These are phyloP conservation scores for Procavia capensis DNA, from an alignment of 2,113 vertebrate genomes.

Conservation along the genomic window DNA sequence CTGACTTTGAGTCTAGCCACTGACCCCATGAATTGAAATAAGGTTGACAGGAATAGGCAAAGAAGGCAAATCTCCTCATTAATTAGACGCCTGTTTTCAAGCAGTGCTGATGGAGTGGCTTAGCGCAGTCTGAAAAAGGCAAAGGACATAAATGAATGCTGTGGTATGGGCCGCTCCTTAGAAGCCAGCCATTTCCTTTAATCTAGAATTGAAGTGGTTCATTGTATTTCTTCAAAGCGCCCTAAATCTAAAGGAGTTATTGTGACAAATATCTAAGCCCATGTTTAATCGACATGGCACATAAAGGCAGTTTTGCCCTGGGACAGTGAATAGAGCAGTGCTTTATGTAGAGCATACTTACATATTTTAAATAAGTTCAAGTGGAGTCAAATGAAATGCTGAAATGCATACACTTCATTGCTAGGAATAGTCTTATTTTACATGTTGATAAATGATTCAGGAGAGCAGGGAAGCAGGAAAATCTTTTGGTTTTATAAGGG, in stretches of 20 bases:
- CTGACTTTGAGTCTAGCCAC: constrained; percentile 78
- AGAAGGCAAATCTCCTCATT: constrained; percentile 72
- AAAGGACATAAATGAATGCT: constrained; percentile 65
- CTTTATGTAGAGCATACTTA: constrained; percentile 54
- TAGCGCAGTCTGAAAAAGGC: constrained; percentile 54
- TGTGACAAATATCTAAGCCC: constrained; percentile 70
- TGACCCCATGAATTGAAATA: constrained; percentile 74
- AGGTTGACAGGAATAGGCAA: constrained; percentile 80
- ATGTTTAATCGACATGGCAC: constrained; percentile 73
- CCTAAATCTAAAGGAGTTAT: constrained; percentile 69
- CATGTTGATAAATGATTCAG: constrained; percentile 42
- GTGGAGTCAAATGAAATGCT: neutral
- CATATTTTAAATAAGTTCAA: constrained; percentile 73
- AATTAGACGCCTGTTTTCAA: constrained; percentile 66
- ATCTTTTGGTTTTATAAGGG: constrained; percentile 48
- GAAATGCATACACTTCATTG: constrained; percentile 49
- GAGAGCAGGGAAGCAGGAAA: neutral
- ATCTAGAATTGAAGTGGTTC: constrained; percentile 75
- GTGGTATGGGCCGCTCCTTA: constrained; percentile 33
- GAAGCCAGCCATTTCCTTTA: constrained; percentile 69
- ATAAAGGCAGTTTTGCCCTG: constrained; percentile 60
- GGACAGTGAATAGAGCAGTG: constrained; percentile 57
- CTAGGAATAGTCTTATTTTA: constrained; percentile 47
- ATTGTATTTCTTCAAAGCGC: constrained; percentile 77
- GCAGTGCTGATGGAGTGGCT: constrained; percentile 36